phyloP scores from a whole-genome alignment of 2,797 vertebrate species.

The Luscinia luscinia region DNA sequence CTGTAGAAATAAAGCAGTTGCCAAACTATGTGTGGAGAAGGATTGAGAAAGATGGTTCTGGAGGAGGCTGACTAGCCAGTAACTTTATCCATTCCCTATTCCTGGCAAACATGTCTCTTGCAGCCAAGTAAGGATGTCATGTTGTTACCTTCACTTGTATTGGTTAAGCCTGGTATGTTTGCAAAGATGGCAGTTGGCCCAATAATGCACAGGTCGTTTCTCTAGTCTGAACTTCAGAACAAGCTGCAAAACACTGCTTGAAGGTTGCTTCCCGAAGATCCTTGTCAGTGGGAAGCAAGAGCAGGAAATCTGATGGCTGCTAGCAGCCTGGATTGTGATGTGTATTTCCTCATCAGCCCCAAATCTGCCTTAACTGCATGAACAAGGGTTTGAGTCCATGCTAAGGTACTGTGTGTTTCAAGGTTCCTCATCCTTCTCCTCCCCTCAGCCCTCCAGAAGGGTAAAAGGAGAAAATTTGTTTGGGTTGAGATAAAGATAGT shows the following conservation, averaged over 20 bases:
- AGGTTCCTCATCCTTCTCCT: background rate
- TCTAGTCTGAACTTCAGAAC: background rate
- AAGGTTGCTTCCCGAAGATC: background rate
- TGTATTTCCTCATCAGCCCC: background rate
- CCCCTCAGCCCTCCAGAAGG: background rate
- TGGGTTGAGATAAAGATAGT: background rate
- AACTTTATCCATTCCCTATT: background rate
- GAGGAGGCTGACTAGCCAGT: background rate
- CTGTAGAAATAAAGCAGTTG: background rate
- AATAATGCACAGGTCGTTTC: background rate
- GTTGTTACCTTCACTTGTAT: background rate
- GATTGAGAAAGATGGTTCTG: background rate
- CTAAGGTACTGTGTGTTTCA: background rate
- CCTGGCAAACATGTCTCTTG: background rate
- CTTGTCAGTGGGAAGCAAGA: background rate
- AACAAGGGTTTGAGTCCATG: background rate
- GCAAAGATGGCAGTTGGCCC: background rate
- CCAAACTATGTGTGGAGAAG: background rate
- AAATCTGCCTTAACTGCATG: background rate
- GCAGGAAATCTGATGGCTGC: background rate
- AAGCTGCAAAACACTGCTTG: background rate
- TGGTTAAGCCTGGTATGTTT: background rate
- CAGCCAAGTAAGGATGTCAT: background rate
- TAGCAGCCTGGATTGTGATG: background rate
- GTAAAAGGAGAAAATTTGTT: background rate